A percentile compares a stretch with the other conserved stretches of the same genome.
These are phyloP conservation scores for Trachelus tabidus DNA, from an alignment of 2,888 invertebrate genomes.

Conservation along the genomic window DNA sequence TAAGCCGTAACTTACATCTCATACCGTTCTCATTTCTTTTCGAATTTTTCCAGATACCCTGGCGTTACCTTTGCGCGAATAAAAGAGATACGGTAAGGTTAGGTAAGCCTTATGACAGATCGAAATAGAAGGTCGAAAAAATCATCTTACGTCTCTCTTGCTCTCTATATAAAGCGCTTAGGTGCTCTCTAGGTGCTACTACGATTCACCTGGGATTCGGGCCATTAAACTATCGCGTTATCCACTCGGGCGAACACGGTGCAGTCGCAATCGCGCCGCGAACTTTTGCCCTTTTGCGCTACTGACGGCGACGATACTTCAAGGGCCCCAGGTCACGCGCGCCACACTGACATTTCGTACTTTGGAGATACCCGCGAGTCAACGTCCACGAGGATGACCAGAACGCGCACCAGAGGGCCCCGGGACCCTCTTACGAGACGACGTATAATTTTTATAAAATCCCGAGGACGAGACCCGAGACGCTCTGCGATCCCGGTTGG, in stretches of 20 bases:
- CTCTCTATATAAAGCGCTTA: neutral
- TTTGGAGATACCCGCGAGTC: neutral
- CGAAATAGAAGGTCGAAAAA: neutral
- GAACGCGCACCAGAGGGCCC: neutral
- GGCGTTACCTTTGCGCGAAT: neutral
- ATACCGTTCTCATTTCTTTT: neutral
- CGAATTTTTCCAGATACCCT: neutral
- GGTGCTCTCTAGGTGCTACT: neutral
- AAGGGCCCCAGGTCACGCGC: neutral
- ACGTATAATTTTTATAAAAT: slow-evolving; percentile 13
- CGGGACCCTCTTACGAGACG: slow-evolving; percentile 8
- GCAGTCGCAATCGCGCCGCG: neutral
- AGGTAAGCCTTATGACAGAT: neutral
- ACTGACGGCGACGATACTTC: neutral
- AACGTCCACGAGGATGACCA: neutral
- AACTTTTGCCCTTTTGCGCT: neutral
- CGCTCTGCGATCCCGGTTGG: slow-evolving; percentile 24
- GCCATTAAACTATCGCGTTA: neutral
- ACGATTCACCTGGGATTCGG: neutral
- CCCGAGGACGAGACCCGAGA: slow-evolving; percentile 18
- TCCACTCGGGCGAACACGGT: neutral
- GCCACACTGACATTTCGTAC: neutral
- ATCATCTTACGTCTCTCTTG: neutral
- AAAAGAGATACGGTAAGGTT: neutral
- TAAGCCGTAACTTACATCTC: neutral